Conservation (phyloP, 2,888 invertebrate genomes). For the Dicyrtomina minuta region DNA sequence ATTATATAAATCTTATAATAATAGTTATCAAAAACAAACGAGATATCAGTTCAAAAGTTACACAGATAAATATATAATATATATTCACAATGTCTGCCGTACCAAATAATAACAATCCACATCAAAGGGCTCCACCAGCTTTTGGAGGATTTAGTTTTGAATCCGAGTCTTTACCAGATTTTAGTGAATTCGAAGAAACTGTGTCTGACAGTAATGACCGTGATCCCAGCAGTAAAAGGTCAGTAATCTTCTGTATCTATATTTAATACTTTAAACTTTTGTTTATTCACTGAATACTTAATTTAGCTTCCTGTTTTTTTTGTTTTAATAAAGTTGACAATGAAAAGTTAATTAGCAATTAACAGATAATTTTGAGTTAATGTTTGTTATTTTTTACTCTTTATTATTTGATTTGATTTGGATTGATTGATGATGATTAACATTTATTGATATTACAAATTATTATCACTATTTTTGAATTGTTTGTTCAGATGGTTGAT, state of each 20-base stretch:
- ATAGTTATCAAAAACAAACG: no score
- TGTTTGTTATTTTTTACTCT: background rate
- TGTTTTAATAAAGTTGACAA: background rate
- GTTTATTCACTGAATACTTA: no score
- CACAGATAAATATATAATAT: background rate
- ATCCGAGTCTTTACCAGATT: slow-evolving; percentile 61
- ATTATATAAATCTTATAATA: no score
- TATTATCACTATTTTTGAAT: no score
- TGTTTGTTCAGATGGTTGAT: no score
- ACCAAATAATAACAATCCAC: background rate
- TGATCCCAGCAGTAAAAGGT: slow-evolving; percentile 8
- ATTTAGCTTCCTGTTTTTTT: no score
- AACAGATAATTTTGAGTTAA: background rate
- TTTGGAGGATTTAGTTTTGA: slow-evolving; percentile 62
- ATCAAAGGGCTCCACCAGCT: background rate
- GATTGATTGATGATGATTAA: background rate
- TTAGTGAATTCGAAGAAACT: slow-evolving; percentile 61
- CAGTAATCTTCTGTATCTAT: background rate
- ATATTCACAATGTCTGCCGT: slow-evolving; percentile 1
- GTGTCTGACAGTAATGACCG: slow-evolving; percentile 12
- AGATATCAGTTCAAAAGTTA: no score
- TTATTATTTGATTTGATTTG: background rate
- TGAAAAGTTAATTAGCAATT: background rate
- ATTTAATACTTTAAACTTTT: no score
- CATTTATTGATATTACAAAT: background rate